These are phyloP conservation scores for Mesitornis unicolor DNA, from an alignment of 2,113 vertebrate species.

Conservation along the genomic window DNA sequence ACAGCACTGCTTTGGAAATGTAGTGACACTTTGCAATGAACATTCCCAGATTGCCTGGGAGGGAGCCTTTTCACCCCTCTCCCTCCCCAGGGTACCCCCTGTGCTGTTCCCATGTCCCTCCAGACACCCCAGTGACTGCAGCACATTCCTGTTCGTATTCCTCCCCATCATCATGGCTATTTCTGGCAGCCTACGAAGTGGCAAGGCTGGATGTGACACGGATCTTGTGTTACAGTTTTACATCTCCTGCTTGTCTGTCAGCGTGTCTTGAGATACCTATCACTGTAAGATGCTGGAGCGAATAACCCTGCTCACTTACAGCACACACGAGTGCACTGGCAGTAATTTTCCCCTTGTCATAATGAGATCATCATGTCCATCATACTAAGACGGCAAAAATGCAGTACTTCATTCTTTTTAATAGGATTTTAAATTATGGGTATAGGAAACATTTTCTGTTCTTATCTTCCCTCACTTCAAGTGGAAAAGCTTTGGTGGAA, in stretches of 20 bases:
- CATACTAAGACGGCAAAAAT: background rate
- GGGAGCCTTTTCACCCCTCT: rapidly evolving
- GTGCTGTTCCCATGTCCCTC: background rate
- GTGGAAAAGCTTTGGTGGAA: background rate
- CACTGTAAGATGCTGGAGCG: background rate
- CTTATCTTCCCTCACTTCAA: background rate
- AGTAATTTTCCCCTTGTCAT: background rate
- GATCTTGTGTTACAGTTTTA: background rate
- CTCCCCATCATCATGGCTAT: rapidly evolving
- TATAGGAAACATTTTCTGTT: background rate
- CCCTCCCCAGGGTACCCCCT: too few relatives aligned
- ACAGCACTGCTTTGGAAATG: background rate
- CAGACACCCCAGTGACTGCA: background rate
- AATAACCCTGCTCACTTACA: background rate
- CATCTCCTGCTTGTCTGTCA: background rate
- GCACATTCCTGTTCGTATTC: rapidly evolving
- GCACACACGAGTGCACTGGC: background rate
- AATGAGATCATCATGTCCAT: background rate
- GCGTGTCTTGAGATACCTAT: background rate
- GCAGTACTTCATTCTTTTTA: background rate
- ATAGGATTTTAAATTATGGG: background rate
- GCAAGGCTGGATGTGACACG: background rate
- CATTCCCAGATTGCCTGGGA: background rate
- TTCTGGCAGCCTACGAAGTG: rapidly evolving
- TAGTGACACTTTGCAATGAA: background rate